phyloP scores from a whole-genome alignment of 1,140 invertebrate genomes.

The Phymorhynchus buccinoides region DNA sequence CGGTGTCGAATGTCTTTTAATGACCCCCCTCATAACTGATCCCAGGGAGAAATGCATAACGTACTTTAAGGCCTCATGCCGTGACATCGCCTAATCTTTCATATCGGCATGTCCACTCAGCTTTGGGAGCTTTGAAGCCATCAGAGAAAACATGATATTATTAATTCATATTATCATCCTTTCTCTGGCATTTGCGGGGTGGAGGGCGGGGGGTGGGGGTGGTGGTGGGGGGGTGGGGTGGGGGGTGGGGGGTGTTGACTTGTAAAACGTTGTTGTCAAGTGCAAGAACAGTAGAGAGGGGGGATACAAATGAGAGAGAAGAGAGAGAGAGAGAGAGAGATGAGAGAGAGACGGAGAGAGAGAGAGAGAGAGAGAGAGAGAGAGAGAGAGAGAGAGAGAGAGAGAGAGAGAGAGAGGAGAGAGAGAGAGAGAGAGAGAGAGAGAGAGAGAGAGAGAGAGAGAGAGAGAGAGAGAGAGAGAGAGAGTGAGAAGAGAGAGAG shows the following conservation, averaged over 20 bases:
- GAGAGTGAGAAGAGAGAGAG: neutral
- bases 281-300: neutral
- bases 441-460: neutral
- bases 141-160: too few species aligned
- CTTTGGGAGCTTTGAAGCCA: too few species aligned
- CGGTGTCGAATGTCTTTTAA: too few species aligned
- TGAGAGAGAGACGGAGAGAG: neutral
- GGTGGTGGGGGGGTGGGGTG: neutral
- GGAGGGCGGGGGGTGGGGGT: neutral
- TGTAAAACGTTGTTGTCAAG: neutral
- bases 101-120: too few species aligned
- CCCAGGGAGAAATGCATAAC: too few species aligned
- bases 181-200: too few species aligned
- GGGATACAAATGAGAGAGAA: neutral
- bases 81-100: too few species aligned
- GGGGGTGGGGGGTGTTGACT: neutral
- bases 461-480: neutral
- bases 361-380: neutral
- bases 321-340: constrained; percentile 22
- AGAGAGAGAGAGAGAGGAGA: neutral
- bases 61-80: too few species aligned
- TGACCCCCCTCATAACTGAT: too few species aligned
- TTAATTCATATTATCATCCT: too few species aligned
- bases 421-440: neutral
- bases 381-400: neutral